Base-by-base conservation (phyloP, 2,113 vertebrate genomes). In the Acanthisitta chloris region DNA sequence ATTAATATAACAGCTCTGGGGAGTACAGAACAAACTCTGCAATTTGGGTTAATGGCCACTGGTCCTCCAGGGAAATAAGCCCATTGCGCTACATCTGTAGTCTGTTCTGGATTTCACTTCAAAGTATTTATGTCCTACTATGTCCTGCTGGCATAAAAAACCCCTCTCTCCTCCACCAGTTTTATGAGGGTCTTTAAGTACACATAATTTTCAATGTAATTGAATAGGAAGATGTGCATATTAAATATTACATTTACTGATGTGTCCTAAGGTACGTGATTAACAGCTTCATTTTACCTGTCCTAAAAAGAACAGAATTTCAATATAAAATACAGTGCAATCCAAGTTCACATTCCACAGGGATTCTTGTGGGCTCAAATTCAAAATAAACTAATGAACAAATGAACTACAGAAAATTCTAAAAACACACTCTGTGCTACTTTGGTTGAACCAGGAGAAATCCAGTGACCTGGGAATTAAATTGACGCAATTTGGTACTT, bases 241-340 rank as follows among this genome's bases (percentile, higher is more conserved):
- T 96, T 96, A 93, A 90, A 84, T 88, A 81, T 77, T 93, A 91
- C 86, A 71, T 90, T 90, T 96, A 93, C 84, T 33, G 74, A 88
- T 55, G 43, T 76, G 61, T 77, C 92, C 91, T 88, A 40, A 54
- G 34, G 48, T 67, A 38, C 0, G 9, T 65, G 81, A 86, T 83
- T 59, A 97, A 93, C 5, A 0, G 62, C 85, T 86, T 91, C 81
- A 33, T 94, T 93, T 51, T 73, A 93, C 71, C 74, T 58, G 52
- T 48, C 79, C 87, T 85, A 79, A 83, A 93, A 96, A 86, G 78
- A 80, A 9, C 78, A 88, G 74, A 78, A 91, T 95, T 90, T 69
- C 85, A 84, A 77, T 43, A 48, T 6, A 67, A 88, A 94, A 21
- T 54, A 42, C 61, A 40, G 31, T 14, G 23, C 61, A 70, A 67